These are phyloP conservation scores for Pseudomyrmex gracilis DNA, from an alignment of 1,140 invertebrate species.

Conservation along the genomic window DNA sequence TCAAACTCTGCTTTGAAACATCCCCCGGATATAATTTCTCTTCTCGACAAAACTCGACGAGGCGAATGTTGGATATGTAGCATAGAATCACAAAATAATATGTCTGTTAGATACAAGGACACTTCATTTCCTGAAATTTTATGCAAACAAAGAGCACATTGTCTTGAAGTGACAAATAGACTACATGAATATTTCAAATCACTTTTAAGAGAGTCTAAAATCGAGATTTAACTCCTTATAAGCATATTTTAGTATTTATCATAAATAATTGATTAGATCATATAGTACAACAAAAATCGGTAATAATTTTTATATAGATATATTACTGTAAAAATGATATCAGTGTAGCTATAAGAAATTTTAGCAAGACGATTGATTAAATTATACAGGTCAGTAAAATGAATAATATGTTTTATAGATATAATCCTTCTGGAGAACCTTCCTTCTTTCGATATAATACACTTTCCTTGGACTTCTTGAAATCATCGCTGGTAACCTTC, in stretches of 20 bases:
- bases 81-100: slow-evolving; percentile 41
- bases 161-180: slow-evolving; percentile 63
- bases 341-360: slow-evolving; percentile 36
- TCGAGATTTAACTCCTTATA: slow-evolving; percentile 30
- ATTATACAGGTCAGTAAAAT: slow-evolving; percentile 48
- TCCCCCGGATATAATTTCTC: slow-evolving; percentile 73
- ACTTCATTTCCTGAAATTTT: slow-evolving; percentile 69
- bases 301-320: slow-evolving; percentile 12
- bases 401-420: slow-evolving; percentile 91
- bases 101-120: slow-evolving; percentile 41
- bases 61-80: slow-evolving; percentile 80
- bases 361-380: neutral
- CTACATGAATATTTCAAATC: slow-evolving; percentile 75
- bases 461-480: slow-evolving; percentile 99
- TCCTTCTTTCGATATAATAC: slow-evolving; percentile 99
- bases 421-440: slow-evolving; percentile 99
- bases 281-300: neutral
- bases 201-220: slow-evolving; percentile 69
- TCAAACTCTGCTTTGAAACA: slow-evolving; percentile 64
- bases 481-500: slow-evolving; percentile 99
- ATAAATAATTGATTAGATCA: neutral
- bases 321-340: slow-evolving; percentile 34
- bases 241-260: slow-evolving; percentile 5
- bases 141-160: slow-evolving; percentile 74
- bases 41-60: slow-evolving; percentile 76